Percentiles rank a stretch among this genome's conserved stretches.
These are phyloP conservation scores for Capitulum mitella DNA, from an alignment of 2,888 invertebrate species.

Conservation along the genomic window DNA sequence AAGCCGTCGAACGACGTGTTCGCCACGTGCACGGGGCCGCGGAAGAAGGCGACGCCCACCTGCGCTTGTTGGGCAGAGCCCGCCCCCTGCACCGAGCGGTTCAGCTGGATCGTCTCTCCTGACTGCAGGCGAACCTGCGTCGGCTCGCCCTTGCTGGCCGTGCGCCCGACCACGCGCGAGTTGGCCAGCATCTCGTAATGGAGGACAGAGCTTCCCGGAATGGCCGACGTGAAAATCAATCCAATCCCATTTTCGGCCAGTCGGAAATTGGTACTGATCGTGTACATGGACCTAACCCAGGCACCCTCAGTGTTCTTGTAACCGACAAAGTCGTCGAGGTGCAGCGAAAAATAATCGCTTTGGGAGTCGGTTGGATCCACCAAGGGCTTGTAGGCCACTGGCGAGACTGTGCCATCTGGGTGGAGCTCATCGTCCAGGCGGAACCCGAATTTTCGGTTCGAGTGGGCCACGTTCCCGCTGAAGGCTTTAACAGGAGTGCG, in stretches of 20 bases:
- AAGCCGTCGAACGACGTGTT: neutral
- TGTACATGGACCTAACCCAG: neutral
- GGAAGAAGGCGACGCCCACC: conserved; percentile 3
- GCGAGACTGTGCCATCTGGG: neutral
- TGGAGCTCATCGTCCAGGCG: neutral
- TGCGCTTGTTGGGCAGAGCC: conserved; percentile 8
- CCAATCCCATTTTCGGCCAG: conserved; percentile 8
- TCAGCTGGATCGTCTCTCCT: neutral
- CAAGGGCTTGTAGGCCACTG: neutral
- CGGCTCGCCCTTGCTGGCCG: conserved; percentile 16
- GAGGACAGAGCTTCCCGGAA: neutral
- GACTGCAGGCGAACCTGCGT: no score
- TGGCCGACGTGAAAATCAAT: neutral
- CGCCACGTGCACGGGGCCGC: neutral
- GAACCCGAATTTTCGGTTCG: no score
- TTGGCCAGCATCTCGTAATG: no score
- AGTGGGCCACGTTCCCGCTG: neutral
- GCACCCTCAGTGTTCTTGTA: conserved; percentile 9
- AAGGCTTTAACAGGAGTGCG: neutral
- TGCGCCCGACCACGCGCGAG: neutral
- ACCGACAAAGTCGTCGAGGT: neutral
- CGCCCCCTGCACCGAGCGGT: neutral
- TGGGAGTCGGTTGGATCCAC: neutral
- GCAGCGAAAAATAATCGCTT: no score
- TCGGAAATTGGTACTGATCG: neutral